Evolutionary conservation across 53 echinoderm and acorn worm species (phyloP), one percentile per base, ranked within the genome.

Genomic region (Stichopus horrens): DNA sequence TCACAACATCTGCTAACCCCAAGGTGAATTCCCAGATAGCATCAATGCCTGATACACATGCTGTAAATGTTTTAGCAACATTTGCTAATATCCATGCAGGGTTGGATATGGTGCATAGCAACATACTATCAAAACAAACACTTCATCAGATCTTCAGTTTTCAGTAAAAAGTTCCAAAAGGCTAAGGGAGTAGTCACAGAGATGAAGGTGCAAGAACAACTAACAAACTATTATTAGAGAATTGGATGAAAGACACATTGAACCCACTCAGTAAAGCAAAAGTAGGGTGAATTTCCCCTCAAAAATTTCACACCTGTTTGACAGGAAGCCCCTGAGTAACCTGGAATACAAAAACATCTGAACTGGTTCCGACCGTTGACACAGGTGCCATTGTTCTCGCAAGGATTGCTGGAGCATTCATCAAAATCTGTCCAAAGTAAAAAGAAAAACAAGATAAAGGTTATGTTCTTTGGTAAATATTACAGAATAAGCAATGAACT

Each of bases 391-490:
- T 92, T 92, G 74, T 94, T 93, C 73, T 86, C 18, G 21, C 96
- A 96, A 0, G 96, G 96, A 71, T 86, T 71, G 23, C 92, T 92
- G 7, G 65, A 75, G 88, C 96, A 96, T 53, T 96, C 96, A 57
- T 94, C 88, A 78, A 96, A 91, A 77, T 90, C 96, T 96, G 83
- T 8, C 75, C 74, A 74, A 53, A 8, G 23, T 21, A 77, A 21
- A 56, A 58, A 60, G 23, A 16, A 8, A 79, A 21, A 75, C 8
- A 9, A 75, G 16, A 11, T 76, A 76, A 76, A 53, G 4, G 13
- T 11, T 2, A 37, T 37, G 37, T 37, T 37, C 37, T 37, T 37
- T 37, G 37, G 37, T 37, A 37, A 37, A 37, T 2, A 37, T 37
- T 37, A 37, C 37, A 37, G 11, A 59, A 59, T 59, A 8, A 59